Evolutionary conservation across 2,888 invertebrate genomes (phyloP).

Genomic region (Alitta virens): DNA sequence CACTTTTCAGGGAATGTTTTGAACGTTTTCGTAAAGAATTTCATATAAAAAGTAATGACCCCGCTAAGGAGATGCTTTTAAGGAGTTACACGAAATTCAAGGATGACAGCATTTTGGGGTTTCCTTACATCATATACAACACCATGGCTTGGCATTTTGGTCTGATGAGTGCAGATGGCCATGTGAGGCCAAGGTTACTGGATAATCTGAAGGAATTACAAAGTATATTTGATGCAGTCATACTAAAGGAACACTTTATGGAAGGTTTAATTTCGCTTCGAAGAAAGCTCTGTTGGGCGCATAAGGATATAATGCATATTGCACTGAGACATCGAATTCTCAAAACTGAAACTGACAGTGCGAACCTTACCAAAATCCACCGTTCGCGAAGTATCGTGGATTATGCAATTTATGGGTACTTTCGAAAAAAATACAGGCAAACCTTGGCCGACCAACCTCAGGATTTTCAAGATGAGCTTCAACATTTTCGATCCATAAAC

Average conservation of each 20-base stretch:
- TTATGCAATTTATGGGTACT: background rate
- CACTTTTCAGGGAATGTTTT: background rate
- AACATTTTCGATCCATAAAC: too few relatives aligned
- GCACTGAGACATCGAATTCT: background rate
- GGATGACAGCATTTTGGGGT: background rate
- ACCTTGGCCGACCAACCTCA: background rate
- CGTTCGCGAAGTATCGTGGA: background rate
- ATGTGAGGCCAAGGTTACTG: background rate
- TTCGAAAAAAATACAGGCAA: background rate
- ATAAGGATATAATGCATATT: background rate
- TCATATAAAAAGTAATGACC: background rate
- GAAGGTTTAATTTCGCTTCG: background rate
- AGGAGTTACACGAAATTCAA: background rate
- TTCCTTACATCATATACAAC: too few relatives aligned
- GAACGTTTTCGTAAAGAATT: background rate
- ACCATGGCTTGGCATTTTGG: too few relatives aligned
- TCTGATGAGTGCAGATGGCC: background rate
- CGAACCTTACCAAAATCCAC: background rate
- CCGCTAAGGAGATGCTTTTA: background rate
- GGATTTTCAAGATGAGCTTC: background rate
- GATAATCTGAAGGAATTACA: background rate
- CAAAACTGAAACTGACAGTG: background rate
- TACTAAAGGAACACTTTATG: background rate
- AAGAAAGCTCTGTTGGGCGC: background rate
- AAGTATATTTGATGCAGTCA: background rate